A percentile compares a stretch with the other conserved stretches of the same genome.
phyloP scores from a whole-genome alignment of 1,140 invertebrate species.

The Papilio dardanus region DNA sequence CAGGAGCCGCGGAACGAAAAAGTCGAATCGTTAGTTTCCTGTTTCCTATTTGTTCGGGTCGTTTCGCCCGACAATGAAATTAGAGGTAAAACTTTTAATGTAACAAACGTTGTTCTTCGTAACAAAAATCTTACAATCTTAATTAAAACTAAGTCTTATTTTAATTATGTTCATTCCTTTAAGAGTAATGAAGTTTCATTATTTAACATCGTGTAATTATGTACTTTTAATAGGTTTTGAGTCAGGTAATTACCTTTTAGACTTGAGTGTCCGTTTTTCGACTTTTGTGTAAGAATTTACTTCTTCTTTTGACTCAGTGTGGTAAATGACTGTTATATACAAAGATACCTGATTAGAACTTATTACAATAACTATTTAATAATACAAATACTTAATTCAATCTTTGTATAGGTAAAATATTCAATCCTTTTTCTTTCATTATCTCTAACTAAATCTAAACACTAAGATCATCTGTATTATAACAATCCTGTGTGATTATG shows the following conservation, averaged over 20 bases:
- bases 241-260: background rate
- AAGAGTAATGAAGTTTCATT: background rate
- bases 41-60: conserved; percentile 45
- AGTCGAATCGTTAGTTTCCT: conserved; percentile 33
- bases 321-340: too few species aligned
- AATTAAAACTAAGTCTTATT: conserved; percentile 12
- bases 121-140: conserved; percentile 22
- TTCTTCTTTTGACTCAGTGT: too few species aligned
- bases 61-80: conserved; percentile 36
- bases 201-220: background rate
- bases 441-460: too few species aligned
- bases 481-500: too few species aligned
- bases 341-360: too few species aligned
- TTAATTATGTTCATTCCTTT: conserved; percentile 16
- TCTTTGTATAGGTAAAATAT: too few species aligned
- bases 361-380: too few species aligned
- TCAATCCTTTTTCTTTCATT: too few species aligned
- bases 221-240: background rate
- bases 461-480: too few species aligned
- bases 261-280: background rate
- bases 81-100: conserved; percentile 22
- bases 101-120: conserved; percentile 16
- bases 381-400: too few species aligned
- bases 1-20: conserved; percentile 36
- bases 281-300: background rate